A percentile compares a stretch with the other conserved stretches of the same genome.
phyloP scores from a whole-genome alignment of 2,797 vertebrate species.

The Mormyrops attenuatus region DNA sequence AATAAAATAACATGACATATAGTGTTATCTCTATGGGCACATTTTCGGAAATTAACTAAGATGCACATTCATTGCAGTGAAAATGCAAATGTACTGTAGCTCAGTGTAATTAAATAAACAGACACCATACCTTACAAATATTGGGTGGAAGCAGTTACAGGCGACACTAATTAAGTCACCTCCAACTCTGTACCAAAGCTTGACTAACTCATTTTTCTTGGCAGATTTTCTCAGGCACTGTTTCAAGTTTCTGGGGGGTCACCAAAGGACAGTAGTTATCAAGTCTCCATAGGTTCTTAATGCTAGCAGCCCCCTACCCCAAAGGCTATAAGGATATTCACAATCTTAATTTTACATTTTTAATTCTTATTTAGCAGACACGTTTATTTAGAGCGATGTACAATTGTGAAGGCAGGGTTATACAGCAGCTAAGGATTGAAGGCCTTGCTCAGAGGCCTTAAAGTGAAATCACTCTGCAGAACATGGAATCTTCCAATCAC shows the following conservation, averaged over 20 bases:
- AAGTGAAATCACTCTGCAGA: neutral
- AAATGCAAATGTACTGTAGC: neutral
- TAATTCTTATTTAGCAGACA: neutral
- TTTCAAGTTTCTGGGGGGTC: neutral
- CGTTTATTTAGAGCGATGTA: neutral
- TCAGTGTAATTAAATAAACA: neutral
- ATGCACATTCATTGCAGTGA: neutral
- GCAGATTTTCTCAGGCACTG: neutral
- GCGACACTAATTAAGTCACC: neutral
- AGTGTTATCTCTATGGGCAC: neutral
- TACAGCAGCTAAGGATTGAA: neutral
- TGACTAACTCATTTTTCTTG: neutral
- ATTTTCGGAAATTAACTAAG: neutral
- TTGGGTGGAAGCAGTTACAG: neutral
- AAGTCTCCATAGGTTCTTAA: neutral
- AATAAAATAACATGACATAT: neutral
- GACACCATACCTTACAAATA: neutral
- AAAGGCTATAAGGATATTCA: neutral
- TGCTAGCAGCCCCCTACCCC: neutral
- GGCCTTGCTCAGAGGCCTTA: neutral
- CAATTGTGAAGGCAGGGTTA: neutral
- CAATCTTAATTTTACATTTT: neutral
- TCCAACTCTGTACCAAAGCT: neutral
- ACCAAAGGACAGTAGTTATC: neutral
- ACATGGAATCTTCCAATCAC: neutral